phyloP scores from a whole-genome alignment of 2,888 invertebrate species.

The Idaea aversata region DNA sequence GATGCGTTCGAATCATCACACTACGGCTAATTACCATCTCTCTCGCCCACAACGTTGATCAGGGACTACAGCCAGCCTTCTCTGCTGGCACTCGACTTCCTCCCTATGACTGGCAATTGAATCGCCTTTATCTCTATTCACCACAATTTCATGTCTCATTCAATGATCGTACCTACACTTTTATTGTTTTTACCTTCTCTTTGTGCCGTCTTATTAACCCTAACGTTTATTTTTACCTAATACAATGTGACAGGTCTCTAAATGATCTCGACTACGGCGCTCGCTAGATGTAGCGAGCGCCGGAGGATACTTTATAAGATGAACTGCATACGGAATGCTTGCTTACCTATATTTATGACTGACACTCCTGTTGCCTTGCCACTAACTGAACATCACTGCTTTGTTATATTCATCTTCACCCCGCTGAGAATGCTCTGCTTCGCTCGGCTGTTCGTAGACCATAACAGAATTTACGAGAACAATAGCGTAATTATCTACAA shows the following conservation, averaged over 20 bases:
- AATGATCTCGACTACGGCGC: slow-evolving; percentile 11
- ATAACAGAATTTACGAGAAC: slow-evolving; percentile 37
- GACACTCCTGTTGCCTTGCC: slow-evolving; percentile 75
- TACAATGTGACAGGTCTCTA: slow-evolving; percentile 6
- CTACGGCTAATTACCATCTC: slow-evolving; percentile 56
- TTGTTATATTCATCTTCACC: slow-evolving; percentile 68
- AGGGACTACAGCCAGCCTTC: slow-evolving; percentile 41
- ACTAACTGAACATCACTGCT: slow-evolving; percentile 77
- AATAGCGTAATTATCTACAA: slow-evolving; percentile 30
- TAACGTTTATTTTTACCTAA: slow-evolving; percentile 9
- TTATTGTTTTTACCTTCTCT: slow-evolving; percentile 34
- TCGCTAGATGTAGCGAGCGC: slow-evolving; percentile 18
- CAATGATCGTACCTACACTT: slow-evolving; percentile 28
- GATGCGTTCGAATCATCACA: slow-evolving; percentile 51
- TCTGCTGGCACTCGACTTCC: slow-evolving; percentile 45
- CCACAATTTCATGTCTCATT: slow-evolving; percentile 24
- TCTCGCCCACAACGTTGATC: slow-evolving; percentile 56
- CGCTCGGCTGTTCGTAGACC: slow-evolving; percentile 63
- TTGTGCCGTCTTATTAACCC: slow-evolving; percentile 20
- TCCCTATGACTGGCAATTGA: slow-evolving; percentile 52
- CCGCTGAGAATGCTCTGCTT: slow-evolving; percentile 79
- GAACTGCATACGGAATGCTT: slow-evolving; percentile 59
- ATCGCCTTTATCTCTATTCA: slow-evolving; percentile 48
- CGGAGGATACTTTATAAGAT: slow-evolving; percentile 27
- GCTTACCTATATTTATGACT: slow-evolving; percentile 62